Evolutionary conservation across 1,140 invertebrate species (phyloP).

Genomic region (Frieseomelitta varia): DNA sequence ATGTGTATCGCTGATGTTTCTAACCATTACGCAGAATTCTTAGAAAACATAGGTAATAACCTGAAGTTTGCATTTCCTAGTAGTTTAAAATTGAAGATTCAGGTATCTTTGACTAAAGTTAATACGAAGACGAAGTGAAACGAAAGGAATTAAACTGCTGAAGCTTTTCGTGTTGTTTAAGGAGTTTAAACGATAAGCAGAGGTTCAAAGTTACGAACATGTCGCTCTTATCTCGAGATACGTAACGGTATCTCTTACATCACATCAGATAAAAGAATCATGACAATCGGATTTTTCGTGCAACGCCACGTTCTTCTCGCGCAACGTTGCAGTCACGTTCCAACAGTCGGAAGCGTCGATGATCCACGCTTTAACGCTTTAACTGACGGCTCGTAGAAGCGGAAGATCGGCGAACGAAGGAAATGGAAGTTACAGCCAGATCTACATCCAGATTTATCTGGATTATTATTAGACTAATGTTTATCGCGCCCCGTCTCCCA

Average conservation of each 20-base stretch:
- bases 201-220: not conserved
- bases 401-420: slow-evolving; percentile 27
- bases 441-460: slow-evolving; percentile 29
- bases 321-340: not conserved
- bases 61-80: too few species aligned
- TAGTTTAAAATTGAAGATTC: too few species aligned
- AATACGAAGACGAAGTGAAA: too few species aligned
- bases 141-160: not conserved
- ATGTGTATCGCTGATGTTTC: not conserved
- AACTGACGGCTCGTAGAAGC: slow-evolving; percentile 15
- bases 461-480: slow-evolving; percentile 53
- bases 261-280: slow-evolving; percentile 25
- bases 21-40: not conserved
- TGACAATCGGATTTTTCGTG: slow-evolving; percentile 1
- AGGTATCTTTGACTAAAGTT: too few species aligned
- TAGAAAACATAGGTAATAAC: not conserved
- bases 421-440: slow-evolving; percentile 15
- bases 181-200: not conserved
- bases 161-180: not conserved
- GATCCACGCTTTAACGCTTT: not conserved
- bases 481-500: slow-evolving; percentile 23
- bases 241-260: slow-evolving; percentile 24
- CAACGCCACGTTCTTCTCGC: not conserved
- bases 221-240: slow-evolving; percentile 13
- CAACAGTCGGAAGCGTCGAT: not conserved